A percentile compares a stretch with the other conserved stretches of the same genome.
Conservation (phyloP, 35 echinoderm and acorn worm species). For the Nesometra sesokonis region DNA sequence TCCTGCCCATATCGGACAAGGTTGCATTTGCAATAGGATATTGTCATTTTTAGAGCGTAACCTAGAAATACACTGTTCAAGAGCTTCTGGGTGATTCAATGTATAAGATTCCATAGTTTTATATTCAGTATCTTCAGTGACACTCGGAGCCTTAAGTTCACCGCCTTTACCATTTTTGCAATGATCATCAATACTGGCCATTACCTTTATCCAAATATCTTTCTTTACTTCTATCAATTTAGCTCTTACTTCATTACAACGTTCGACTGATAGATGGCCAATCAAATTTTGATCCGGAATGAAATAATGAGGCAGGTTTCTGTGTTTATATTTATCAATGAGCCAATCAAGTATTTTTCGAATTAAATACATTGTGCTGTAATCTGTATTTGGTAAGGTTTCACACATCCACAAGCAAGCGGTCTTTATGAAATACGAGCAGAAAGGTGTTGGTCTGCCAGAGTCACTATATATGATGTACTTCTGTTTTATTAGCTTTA, state of each 20-base stretch:
- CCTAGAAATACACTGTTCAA: too few relatives aligned
- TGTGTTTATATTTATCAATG: background rate
- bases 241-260: background rate
- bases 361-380: background rate
- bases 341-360: background rate
- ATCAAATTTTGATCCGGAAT: background rate
- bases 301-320: background rate
- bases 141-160: background rate
- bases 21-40: background rate
- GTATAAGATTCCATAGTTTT: background rate
- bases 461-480: background rate
- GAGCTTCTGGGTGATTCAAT: too few relatives aligned
- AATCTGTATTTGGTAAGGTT: background rate
- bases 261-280: background rate
- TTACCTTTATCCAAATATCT: background rate
- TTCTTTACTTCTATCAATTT: background rate
- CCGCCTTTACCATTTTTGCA: background rate
- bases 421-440: background rate
- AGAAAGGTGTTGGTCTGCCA: background rate
- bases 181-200: background rate
- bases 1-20: background rate
- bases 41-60: too few relatives aligned
- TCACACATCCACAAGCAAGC: background rate
- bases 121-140: background rate
- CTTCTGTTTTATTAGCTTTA: background rate